Evolutionary conservation across 2,888 invertebrate genomes (phyloP), one percentile per base, ranked within the genome.

Genomic region (Catocala fraxini): DNA sequence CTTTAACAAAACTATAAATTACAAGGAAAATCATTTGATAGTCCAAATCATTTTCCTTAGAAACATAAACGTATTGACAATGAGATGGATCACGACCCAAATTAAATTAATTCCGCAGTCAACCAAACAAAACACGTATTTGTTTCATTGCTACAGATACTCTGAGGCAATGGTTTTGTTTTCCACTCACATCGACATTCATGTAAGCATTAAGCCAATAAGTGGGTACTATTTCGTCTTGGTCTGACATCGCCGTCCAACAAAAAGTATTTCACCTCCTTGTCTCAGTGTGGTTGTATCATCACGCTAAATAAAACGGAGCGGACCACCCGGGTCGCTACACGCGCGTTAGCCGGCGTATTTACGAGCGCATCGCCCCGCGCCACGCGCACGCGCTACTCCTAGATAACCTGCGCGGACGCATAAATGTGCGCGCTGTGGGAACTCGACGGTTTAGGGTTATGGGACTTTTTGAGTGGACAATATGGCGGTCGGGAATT

Each of bases 271-370:
- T 47, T 35, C 53, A 53, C 49, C 45, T 54, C 48, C 39, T 45
- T 73, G 59, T 41, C 55, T 64, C 69, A 64, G 59, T 61, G 42
- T 39, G 53, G 57, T 59, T 47, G 55, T 74, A 74, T 73, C 75
- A 77, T 75, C 78, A 75, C 75, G 76, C 71, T 77, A 73, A 75
- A 77, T 77, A 76, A 79, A 78, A 73, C 74, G 79, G 79, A 80
- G 76, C 60, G 80, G 88, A 86, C 89, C 89, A 89, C 89, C 89
- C 88, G 86, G 80, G 78, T 79, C 78, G 89, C 82, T 84, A 85
- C 87, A 84, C 79, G 86, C 79, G 83, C 83, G 75, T 80, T 81
- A 80, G 78, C 82, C 79, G 79, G 57, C 75, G 84, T 84, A 86
- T 89, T 89, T 88, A 89, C 86, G 85, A 81, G 75, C 83, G 70